Evolutionary conservation across 2,113 vertebrate species (phyloP).

Genomic region (Chrysemys picta): DNA sequence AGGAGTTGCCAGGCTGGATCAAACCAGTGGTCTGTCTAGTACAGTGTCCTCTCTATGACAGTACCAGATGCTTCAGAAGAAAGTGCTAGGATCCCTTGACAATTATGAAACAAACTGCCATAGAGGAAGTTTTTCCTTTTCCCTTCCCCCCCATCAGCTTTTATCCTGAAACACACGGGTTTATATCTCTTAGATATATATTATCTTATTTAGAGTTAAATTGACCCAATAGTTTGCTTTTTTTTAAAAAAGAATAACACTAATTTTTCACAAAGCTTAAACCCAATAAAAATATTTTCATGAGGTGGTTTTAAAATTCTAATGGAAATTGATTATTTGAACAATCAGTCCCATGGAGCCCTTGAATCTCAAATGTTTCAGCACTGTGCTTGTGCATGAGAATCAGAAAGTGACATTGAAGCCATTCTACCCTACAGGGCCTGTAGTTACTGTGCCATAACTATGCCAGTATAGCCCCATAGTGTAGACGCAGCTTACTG

Average conservation of each 20-base stretch:
- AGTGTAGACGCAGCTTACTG: background rate
- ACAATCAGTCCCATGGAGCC: background rate
- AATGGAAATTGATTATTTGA: background rate
- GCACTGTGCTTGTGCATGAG: background rate
- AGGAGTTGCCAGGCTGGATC: slow-evolving; percentile 44
- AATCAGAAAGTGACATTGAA: background rate
- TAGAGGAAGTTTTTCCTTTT: background rate
- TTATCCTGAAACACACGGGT: background rate
- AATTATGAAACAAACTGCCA: slow-evolving; percentile 23
- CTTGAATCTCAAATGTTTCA: background rate
- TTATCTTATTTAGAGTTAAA: background rate
- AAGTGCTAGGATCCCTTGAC: slow-evolving; percentile 8
- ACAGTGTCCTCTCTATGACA: slow-evolving; percentile 4
- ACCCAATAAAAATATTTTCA: background rate
- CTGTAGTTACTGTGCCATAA: background rate
- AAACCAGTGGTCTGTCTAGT: slow-evolving; percentile 20
- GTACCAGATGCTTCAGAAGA: slow-evolving; percentile 30
- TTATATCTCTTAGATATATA: background rate
- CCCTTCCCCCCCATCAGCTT: background rate
- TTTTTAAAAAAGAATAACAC: background rate
- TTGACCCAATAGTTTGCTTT: background rate
- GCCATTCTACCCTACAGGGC: background rate
- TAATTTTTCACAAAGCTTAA: background rate
- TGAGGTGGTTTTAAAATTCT: background rate
- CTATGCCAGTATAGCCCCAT: background rate